These are phyloP conservation scores for Bufotes viridis DNA, from an alignment of 2,797 vertebrate species.

Conservation along the genomic window DNA sequence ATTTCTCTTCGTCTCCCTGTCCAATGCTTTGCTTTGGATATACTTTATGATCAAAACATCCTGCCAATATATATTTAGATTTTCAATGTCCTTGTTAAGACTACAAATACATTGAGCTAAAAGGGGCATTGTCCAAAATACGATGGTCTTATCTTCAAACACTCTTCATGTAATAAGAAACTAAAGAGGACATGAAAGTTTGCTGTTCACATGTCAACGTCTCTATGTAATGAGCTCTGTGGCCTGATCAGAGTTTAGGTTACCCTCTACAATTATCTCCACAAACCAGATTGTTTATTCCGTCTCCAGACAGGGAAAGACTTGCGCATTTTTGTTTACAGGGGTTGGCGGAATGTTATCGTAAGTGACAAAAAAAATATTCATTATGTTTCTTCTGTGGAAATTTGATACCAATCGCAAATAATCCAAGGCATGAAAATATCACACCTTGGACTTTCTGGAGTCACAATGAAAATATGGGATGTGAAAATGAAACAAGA, in stretches of 20 bases:
- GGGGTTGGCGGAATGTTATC: neutral
- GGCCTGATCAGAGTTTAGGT: slow-evolving; percentile 11
- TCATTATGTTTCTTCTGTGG: neutral
- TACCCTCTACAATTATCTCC: slow-evolving; percentile 29
- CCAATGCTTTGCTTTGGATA: neutral
- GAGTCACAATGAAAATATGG: neutral
- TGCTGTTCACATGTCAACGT: neutral
- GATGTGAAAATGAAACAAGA: neutral
- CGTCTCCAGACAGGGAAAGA: slow-evolving; percentile 1
- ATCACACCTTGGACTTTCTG: neutral
- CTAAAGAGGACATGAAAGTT: slow-evolving; percentile 3
- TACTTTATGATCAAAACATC: neutral
- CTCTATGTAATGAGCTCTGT: slow-evolving; percentile 3
- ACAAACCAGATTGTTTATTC: slow-evolving; percentile 19
- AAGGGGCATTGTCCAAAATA: neutral
- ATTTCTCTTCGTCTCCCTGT: neutral
- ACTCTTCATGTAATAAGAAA: slow-evolving; percentile 14
- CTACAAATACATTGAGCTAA: neutral
- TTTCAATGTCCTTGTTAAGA: neutral
- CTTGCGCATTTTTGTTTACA: neutral
- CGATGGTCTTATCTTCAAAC: slow-evolving; percentile 17
- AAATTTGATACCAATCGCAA: slow-evolving; percentile 23
- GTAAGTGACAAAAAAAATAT: neutral
- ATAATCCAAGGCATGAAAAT: slow-evolving; percentile 21
- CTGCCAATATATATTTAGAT: neutral